Conservation (phyloP, 2,113 vertebrate genomes). For the Serinus canaria region DNA sequence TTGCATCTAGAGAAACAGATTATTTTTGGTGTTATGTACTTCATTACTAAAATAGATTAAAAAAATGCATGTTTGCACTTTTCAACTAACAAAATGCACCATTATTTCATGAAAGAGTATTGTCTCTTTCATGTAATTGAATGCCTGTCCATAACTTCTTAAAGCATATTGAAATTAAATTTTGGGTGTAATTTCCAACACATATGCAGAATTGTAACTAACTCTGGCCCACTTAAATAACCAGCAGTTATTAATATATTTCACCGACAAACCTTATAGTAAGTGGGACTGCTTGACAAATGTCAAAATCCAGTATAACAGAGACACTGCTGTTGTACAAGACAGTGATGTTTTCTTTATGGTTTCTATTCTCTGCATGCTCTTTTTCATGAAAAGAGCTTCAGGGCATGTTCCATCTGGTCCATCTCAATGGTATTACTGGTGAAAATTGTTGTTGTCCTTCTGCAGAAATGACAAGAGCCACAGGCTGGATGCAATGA, state of each 20-base stretch:
- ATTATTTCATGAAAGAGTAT: not conserved
- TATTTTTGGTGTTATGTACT: not conserved
- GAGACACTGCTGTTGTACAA: not conserved
- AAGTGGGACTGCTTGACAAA: not conserved
- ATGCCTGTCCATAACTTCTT: not conserved
- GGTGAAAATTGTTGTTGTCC: not conserved
- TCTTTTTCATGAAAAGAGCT: not conserved
- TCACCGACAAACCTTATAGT: not conserved
- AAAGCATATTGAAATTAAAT: not conserved
- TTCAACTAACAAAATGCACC: not conserved
- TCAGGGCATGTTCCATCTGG: not conserved
- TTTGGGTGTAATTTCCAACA: not conserved
- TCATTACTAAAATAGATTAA: not conserved
- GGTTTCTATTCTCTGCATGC: not conserved
- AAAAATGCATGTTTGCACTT: not conserved
- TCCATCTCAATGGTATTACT: not conserved
- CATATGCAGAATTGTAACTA: not conserved
- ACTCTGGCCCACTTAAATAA: not conserved
- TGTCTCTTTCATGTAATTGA: not conserved
- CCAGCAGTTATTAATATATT: not conserved
- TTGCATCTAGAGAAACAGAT: not conserved
- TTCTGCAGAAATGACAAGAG: not conserved
- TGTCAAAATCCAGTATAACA: not conserved
- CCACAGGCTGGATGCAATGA: not conserved
- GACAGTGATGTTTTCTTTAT: not conserved